Percentiles rank a stretch among this genome's conserved stretches.
phyloP scores from a whole-genome alignment of 2,797 vertebrate genomes.

The Antennarius maculatus region DNA sequence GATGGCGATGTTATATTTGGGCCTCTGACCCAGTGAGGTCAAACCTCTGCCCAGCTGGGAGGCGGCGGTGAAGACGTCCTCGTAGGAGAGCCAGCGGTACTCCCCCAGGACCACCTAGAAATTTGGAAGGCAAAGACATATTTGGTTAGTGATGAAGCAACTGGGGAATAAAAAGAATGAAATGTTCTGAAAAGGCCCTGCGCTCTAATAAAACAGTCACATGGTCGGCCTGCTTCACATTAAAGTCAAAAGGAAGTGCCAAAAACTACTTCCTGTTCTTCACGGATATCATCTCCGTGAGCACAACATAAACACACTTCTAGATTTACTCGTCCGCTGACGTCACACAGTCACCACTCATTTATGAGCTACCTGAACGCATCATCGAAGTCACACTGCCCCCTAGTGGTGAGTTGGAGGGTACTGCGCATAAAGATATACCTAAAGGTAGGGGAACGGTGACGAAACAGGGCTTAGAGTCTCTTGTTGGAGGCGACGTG shows the following conservation, averaged over 20 bases:
- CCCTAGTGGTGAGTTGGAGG: conserved; percentile 41
- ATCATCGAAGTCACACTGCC: conserved; percentile 49
- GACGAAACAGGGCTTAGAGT: conserved; percentile 3
- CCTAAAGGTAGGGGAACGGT: background rate
- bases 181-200: background rate
- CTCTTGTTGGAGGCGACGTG: conserved; percentile 1
- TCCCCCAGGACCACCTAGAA: conserved; percentile 91
- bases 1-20: conserved; percentile 91
- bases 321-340: conserved; percentile 7
- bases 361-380: background rate
- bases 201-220: background rate
- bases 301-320: conserved; percentile 25
- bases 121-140: rapidly evolving
- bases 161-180: background rate
- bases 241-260: conserved; percentile 15
- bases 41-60: conserved; percentile 89
- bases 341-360: background rate
- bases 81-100: conserved; percentile 91
- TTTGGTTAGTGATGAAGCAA: background rate
- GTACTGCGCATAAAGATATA: conserved; percentile 26
- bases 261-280: conserved; percentile 27
- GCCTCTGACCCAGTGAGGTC: conserved; percentile 86
- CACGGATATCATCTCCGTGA: conserved; percentile 3
- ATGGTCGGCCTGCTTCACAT: conserved; percentile 22
- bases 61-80: conserved; percentile 82